Conservation (phyloP, 2,797 vertebrate genomes). For the Steatocranus sp. region DNA sequence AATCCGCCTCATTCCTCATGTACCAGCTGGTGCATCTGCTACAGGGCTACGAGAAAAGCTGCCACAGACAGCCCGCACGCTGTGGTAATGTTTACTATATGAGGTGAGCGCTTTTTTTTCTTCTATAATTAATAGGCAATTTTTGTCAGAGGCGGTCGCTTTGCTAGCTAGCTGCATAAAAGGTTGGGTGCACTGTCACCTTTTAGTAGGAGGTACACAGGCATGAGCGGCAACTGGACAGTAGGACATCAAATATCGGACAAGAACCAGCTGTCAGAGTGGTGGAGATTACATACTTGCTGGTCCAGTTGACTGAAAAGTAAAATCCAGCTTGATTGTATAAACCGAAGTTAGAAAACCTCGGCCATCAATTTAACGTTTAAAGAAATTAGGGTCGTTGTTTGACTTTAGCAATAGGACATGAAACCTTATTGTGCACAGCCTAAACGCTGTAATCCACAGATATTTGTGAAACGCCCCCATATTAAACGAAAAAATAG, state of each 20-base stretch:
- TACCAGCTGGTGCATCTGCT: constrained; percentile 34
- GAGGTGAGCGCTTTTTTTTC: constrained; percentile 41
- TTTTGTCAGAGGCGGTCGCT: not conserved
- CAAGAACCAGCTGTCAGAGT: not conserved
- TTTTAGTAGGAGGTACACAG: not conserved
- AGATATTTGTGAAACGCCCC: not conserved
- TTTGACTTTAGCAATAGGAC: not conserved
- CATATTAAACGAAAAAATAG: not conserved
- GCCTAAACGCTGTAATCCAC: not conserved
- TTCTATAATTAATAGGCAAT: not conserved
- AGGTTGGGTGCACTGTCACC: not conserved
- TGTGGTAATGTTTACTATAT: not conserved
- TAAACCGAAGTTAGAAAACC: too few relatives aligned
- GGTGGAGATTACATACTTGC: not conserved
- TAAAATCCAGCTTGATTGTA: not conserved
- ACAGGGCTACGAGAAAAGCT: not conserved
- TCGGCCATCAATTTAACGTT: not conserved
- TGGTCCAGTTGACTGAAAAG: not conserved
- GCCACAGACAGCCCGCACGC: not conserved
- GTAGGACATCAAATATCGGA: not conserved
- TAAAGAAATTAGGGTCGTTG: not conserved
- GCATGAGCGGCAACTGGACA: not conserved
- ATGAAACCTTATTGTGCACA: not conserved
- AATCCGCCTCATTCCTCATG: constrained; percentile 60
- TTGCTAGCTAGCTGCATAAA: not conserved